Percentiles rank a stretch among this genome's conserved stretches.
Evolutionary conservation across 2,888 invertebrate genomes (phyloP).

Genomic region (Zelleria hepariella): DNA sequence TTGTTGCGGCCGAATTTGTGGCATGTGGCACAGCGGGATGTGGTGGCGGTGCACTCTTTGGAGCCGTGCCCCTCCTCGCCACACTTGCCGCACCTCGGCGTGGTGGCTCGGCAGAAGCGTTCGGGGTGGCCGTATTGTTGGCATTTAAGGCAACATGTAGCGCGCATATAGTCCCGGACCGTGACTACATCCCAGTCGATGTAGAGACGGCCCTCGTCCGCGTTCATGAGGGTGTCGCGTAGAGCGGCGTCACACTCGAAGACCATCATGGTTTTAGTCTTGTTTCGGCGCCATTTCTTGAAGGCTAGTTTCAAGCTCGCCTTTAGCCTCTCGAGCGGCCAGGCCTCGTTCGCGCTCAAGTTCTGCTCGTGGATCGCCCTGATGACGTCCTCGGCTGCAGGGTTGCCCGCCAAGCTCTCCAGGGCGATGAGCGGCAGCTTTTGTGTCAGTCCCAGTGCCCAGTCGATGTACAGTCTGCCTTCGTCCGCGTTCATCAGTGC

Average conservation of each 20-base stretch:
- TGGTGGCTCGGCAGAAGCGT: slow-evolving; percentile 15
- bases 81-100: slow-evolving; percentile 16
- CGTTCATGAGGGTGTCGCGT: neutral
- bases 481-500: too few species aligned
- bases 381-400: too few species aligned
- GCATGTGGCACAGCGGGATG: slow-evolving; percentile 19
- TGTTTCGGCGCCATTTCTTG: neutral
- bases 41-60: slow-evolving; percentile 6
- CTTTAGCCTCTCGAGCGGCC: too few species aligned
- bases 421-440: too few species aligned
- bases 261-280: neutral
- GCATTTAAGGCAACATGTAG: slow-evolving; percentile 22
- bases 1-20: slow-evolving; percentile 11
- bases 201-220: slow-evolving; percentile 3
- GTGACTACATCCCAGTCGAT: slow-evolving; percentile 14
- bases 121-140: slow-evolving; percentile 28
- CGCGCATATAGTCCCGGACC: slow-evolving; percentile 8
- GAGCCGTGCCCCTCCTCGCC: slow-evolving; percentile 15
- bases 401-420: too few species aligned
- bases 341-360: too few species aligned
- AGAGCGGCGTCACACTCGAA: slow-evolving; percentile 11
- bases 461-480: slow-evolving; percentile 12
- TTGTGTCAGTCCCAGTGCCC: too few species aligned
- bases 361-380: too few species aligned
- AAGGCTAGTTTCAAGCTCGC: too few species aligned